Conservation (phyloP, 2,888 invertebrate genomes). For the Chrysodeixis includens region DNA sequence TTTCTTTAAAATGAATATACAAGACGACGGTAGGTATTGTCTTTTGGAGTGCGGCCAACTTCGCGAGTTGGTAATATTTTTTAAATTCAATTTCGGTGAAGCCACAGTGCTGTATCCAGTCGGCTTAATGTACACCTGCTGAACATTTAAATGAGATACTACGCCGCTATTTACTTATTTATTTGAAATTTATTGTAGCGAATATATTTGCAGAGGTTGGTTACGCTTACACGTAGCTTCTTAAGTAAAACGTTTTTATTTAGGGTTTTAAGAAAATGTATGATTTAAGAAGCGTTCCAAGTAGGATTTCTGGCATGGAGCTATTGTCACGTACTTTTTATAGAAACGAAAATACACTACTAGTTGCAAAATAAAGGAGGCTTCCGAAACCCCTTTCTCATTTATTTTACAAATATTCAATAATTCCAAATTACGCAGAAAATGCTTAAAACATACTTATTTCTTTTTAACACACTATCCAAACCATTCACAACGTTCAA, state of each 20-base stretch:
- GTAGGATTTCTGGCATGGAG: too few relatives aligned
- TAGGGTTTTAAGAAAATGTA: neutral
- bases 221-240: constrained; percentile 1
- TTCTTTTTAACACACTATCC: neutral
- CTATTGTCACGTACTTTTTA: too few relatives aligned
- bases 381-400: too few relatives aligned
- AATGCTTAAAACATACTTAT: too few relatives aligned
- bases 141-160: constrained; percentile 86
- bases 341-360: too few relatives aligned
- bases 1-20: constrained; percentile 85
- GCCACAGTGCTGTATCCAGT: constrained; percentile 85
- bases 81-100: constrained; percentile 89
- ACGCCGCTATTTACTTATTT: constrained; percentile 76
- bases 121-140: constrained; percentile 88
- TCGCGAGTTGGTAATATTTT: constrained; percentile 87
- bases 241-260: neutral
- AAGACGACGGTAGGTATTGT: constrained; percentile 83
- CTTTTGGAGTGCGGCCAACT: constrained; percentile 87
- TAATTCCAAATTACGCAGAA: too few relatives aligned
- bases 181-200: constrained; percentile 70
- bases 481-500: neutral
- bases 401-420: too few relatives aligned
- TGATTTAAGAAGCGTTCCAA: too few relatives aligned
- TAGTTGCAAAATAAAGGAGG: too few relatives aligned
- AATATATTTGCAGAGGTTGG: constrained; percentile 46